phyloP scores from a whole-genome alignment of 2,797 vertebrate species.

The Lophotriccus pileatus region DNA sequence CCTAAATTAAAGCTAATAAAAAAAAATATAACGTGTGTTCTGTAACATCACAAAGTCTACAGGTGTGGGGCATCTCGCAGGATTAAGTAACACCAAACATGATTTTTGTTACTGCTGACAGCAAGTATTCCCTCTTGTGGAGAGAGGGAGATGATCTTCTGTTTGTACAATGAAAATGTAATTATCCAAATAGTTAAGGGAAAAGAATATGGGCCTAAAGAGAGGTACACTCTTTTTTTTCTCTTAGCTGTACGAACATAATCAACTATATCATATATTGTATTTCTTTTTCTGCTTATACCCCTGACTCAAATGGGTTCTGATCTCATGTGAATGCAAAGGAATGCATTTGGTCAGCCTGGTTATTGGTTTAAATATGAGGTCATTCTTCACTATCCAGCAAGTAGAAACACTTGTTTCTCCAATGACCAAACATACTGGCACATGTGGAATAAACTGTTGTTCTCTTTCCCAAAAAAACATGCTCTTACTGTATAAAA shows the following conservation, averaged over 20 bases:
- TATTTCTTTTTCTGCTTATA: not conserved
- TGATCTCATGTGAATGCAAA: not conserved
- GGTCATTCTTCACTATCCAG: not conserved
- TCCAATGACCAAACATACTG: not conserved
- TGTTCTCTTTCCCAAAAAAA: not conserved
- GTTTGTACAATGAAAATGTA: not conserved
- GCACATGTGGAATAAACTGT: not conserved
- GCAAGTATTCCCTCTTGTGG: not conserved
- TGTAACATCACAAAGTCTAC: not conserved
- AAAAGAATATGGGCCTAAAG: not conserved
- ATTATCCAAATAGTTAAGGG: not conserved
- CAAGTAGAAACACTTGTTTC: not conserved
- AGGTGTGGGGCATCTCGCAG: not conserved
- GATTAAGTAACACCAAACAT: not conserved
- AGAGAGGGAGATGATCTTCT: not conserved
- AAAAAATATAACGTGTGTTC: not conserved
- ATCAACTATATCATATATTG: not conserved
- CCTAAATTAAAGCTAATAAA: not conserved
- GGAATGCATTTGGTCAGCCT: not conserved
- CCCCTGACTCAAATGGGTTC: not conserved
- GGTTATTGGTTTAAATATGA: not conserved
- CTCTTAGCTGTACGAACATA: not conserved
- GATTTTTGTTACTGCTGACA: not conserved
- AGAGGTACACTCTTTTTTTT: not conserved
- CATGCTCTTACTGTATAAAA: not conserved